Evolutionary conservation across 1,140 invertebrate species (phyloP).

Genomic region (Drosophila malerkotliana): DNA sequence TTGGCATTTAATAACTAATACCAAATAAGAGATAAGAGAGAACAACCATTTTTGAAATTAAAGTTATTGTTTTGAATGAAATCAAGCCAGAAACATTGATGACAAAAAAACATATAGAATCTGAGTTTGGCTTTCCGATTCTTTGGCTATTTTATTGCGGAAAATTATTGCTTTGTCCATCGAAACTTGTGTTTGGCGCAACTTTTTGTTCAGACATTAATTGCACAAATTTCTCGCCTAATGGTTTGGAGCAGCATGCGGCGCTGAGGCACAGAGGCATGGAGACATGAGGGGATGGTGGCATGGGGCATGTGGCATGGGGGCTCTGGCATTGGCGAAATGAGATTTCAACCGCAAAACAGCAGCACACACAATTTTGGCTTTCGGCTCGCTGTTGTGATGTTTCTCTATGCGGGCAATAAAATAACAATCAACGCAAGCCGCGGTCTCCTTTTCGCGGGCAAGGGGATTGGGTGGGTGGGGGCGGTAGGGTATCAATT

Average conservation of each 20-base stretch:
- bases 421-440: conserved; percentile 80
- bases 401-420: conserved; percentile 66
- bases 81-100: too few relatives aligned
- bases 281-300: background rate
- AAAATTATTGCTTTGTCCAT: conserved; percentile 41
- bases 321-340: conserved; percentile 39
- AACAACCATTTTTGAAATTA: too few relatives aligned
- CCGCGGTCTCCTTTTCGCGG: conserved; percentile 43
- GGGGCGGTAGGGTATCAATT: background rate
- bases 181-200: conserved; percentile 40
- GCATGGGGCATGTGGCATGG: background rate
- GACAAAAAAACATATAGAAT: too few relatives aligned
- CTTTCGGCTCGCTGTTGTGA: conserved; percentile 56
- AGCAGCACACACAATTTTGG: conserved; percentile 77
- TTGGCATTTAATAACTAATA: too few relatives aligned
- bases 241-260: conserved; percentile 3
- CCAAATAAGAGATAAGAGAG: too few relatives aligned
- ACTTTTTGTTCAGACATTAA: conserved; percentile 47
- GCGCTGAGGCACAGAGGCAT: background rate
- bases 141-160: conserved; percentile 17
- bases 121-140: conserved; percentile 9
- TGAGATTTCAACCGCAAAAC: conserved; percentile 76
- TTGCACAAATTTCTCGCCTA: conserved; percentile 49
- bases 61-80: too few relatives aligned
- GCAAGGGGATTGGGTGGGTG: background rate